Conservation (phyloP, 2,797 vertebrate species). For the Anguilla marmorata region DNA sequence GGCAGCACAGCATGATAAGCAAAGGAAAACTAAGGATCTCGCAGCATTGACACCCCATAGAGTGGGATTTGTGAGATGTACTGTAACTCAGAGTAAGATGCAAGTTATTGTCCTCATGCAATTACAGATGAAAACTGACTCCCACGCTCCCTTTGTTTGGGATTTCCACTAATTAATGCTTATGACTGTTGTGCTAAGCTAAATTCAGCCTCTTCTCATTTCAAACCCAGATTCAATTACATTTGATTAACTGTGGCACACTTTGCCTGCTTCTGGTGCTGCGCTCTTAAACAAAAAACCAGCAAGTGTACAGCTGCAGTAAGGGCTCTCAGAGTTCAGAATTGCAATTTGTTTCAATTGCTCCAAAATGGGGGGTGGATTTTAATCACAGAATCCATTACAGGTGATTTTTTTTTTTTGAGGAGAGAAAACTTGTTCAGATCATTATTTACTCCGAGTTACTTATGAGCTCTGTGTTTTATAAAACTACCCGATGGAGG, state of each 20-base stretch:
- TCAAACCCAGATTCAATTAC: not conserved
- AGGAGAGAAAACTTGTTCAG: not conserved
- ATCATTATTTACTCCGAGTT: not conserved
- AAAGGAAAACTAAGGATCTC: not conserved
- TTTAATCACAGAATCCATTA: slow-evolving; percentile 13
- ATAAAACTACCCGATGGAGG: not conserved
- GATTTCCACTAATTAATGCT: not conserved
- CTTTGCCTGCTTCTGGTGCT: not conserved
- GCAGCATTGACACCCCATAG: not conserved
- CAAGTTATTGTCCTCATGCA: not conserved
- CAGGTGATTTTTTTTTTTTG: not conserved
- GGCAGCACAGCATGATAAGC: not conserved
- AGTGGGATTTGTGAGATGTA: not conserved
- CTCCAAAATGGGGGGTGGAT: not conserved
- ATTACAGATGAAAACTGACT: not conserved
- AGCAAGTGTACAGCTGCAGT: not conserved
- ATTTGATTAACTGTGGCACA: not conserved
- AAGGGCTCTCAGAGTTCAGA: not conserved
- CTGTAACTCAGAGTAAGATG: not conserved
- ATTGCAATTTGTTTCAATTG: not conserved
- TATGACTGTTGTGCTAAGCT: slow-evolving; percentile 14
- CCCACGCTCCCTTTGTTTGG: slow-evolving; percentile 7
- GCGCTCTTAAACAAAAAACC: not conserved
- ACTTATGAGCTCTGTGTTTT: not conserved
- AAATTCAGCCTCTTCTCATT: slow-evolving; percentile 18